Conservation (phyloP, 2,888 invertebrate genomes). For the Trichogramma dendrolimi region DNA sequence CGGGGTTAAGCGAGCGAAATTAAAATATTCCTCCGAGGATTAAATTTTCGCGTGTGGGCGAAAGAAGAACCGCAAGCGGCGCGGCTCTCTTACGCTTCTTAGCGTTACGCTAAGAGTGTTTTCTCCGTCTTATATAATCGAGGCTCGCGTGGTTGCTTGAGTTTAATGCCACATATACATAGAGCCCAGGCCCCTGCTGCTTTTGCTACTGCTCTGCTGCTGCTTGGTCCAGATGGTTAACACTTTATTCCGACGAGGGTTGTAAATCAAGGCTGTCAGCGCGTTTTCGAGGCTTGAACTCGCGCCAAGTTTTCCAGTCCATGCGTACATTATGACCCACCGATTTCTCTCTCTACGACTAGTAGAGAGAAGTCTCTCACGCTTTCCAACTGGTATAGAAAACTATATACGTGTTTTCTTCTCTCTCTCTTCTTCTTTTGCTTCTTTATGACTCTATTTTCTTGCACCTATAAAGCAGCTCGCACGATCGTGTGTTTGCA, state of each 20-base stretch:
- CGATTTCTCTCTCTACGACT: conserved; percentile 5
- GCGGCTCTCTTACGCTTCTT: no score
- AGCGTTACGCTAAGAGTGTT: conserved; percentile 21
- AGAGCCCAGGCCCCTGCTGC: conserved; percentile 22
- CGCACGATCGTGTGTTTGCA: no score
- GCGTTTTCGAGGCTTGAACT: conserved; percentile 26
- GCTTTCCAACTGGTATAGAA: no score
- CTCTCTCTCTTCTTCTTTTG: no score
- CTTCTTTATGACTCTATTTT: no score
- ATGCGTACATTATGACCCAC: conserved; percentile 33
- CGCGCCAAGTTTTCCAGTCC: conserved; percentile 34
- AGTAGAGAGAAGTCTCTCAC: no score
- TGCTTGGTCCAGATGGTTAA: conserved; percentile 35
- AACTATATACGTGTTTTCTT: no score
- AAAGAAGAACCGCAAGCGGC: no score
- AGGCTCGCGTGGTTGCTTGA: conserved; percentile 31
- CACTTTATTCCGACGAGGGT: conserved; percentile 33
- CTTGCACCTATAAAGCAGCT: no score
- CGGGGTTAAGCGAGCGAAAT: no score
- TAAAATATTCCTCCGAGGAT: no score
- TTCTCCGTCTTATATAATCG: conserved; percentile 30
- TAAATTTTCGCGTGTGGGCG: no score
- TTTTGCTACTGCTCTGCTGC: background rate
- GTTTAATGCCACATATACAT: conserved; percentile 35
- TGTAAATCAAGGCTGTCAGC: conserved; percentile 25